Conservation (phyloP, 1,140 invertebrate species). For the Halesus radiatus region DNA sequence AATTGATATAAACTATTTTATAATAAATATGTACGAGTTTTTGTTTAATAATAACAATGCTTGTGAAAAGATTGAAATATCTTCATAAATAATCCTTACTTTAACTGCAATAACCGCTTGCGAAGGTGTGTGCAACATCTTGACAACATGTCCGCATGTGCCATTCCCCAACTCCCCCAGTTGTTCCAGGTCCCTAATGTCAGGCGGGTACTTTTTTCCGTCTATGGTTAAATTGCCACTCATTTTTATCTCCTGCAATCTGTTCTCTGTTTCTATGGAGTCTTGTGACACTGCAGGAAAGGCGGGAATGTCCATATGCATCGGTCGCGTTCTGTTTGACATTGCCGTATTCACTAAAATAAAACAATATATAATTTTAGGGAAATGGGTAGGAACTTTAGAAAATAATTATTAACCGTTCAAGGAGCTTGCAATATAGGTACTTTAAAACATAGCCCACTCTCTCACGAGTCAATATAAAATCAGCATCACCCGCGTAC, state of each 20-base stretch:
- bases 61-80: neutral
- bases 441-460: too few species aligned
- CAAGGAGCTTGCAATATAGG: too few species aligned
- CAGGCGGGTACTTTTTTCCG: constrained; percentile 84
- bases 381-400: too few species aligned
- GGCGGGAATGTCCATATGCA: constrained; percentile 69
- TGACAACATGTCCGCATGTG: constrained; percentile 97
- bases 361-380: too few species aligned
- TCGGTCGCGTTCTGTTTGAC: constrained; percentile 65
- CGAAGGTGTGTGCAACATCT: constrained; percentile 93
- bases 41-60: neutral
- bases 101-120: constrained; percentile 94
- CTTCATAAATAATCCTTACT: constrained; percentile 67
- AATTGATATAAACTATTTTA: too few species aligned
- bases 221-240: constrained; percentile 89
- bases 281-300: constrained; percentile 71
- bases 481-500: too few species aligned
- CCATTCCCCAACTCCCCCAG: constrained; percentile 95
- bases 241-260: constrained; percentile 84
- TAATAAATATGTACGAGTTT: too few species aligned
- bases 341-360: neutral
- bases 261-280: constrained; percentile 77
- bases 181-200: constrained; percentile 88
- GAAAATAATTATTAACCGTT: too few species aligned
- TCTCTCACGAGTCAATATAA: too few species aligned